phyloP scores from a whole-genome alignment of 2,888 invertebrate species.

The Andrena trimmerana region DNA sequence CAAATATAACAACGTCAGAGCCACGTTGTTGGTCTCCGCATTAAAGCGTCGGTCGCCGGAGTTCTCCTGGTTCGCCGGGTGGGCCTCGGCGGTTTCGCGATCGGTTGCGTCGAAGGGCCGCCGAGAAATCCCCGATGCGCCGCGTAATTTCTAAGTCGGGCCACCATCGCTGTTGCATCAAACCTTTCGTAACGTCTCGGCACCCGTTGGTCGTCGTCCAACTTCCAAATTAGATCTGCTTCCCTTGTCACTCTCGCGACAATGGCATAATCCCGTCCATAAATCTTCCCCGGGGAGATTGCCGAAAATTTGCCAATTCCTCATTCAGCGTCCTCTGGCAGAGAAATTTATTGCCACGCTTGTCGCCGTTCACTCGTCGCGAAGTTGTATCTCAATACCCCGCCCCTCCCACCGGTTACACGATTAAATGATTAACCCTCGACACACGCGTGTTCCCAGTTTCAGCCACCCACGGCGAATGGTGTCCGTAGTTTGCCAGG shows the following conservation, averaged over 20 bases:
- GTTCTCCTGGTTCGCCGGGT: too few species aligned
- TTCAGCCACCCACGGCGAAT: too few species aligned
- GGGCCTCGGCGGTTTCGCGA: not conserved
- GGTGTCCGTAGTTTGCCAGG: too few species aligned
- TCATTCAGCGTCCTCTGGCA: not conserved
- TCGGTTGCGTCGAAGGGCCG: conserved; percentile 26
- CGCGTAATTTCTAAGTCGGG: conserved; percentile 72
- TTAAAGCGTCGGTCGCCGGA: not conserved
- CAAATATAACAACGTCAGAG: conserved; percentile 23
- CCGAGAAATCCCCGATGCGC: conserved; percentile 50
- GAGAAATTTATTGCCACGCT: not conserved
- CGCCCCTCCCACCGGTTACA: too few species aligned
- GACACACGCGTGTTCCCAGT: too few species aligned
- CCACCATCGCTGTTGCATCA: conserved; percentile 46
- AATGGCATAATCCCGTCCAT: conserved; percentile 24
- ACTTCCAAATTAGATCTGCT: conserved; percentile 72
- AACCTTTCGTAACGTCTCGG: conserved; percentile 64
- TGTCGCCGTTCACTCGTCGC: not conserved
- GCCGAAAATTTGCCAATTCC: not conserved
- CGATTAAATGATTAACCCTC: too few species aligned
- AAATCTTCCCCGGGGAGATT: not conserved
- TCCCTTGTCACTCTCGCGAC: conserved; percentile 27
- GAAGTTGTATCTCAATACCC: too few species aligned
- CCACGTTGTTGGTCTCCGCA: not conserved
- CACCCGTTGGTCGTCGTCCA: conserved; percentile 68